Percentiles rank a stretch among this genome's conserved stretches.
phyloP scores from a whole-genome alignment of 2,797 vertebrate genomes.

The Molossus molossus region DNA sequence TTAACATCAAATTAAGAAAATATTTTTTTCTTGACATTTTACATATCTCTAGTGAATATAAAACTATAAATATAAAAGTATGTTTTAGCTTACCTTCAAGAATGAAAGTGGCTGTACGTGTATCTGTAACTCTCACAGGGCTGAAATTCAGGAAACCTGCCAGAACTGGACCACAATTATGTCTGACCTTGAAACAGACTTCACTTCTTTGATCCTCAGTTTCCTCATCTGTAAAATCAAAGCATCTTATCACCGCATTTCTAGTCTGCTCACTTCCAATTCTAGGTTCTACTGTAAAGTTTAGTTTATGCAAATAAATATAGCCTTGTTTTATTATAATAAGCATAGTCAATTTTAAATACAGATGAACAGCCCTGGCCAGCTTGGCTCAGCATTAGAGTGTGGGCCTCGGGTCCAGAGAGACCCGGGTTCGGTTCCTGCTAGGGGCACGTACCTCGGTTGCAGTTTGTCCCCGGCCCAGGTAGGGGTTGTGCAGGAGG shows the following conservation, averaged over 20 bases:
- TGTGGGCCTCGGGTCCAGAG: no score
- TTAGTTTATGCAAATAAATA: neutral
- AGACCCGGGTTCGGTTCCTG: no score
- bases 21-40: neutral
- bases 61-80: neutral
- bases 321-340: neutral
- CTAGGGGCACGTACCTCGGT: no score
- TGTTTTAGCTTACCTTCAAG: neutral
- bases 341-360: conserved; percentile 39
- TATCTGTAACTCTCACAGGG: neutral
- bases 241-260: neutral
- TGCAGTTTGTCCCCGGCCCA: no score
- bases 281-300: neutral
- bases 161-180: neutral
- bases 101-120: neutral
- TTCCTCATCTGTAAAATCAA: conserved; percentile 42
- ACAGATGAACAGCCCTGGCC: neutral
- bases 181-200: neutral
- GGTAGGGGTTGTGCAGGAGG: no score
- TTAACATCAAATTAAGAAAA: conserved; percentile 20
- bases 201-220: neutral
- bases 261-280: neutral
- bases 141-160: neutral
- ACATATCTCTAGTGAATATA: neutral
- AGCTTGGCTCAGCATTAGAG: no score